These are phyloP conservation scores for Setipinna tenuifilis DNA, from an alignment of 2,797 vertebrate genomes.

Conservation along the genomic window DNA sequence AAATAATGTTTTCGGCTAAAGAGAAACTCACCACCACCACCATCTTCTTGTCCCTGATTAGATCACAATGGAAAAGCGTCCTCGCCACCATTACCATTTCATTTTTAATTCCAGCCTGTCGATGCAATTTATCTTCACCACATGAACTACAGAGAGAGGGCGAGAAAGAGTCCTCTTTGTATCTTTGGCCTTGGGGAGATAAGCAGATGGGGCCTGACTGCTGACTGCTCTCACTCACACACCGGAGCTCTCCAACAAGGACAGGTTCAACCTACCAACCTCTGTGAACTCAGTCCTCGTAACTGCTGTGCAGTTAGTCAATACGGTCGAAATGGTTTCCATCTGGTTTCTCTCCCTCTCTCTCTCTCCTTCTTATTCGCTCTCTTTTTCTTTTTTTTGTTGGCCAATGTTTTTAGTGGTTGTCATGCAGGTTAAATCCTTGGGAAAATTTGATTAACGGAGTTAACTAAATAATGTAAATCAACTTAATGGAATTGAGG, in stretches of 20 bases:
- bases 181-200: conserved; percentile 64
- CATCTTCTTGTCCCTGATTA: conserved; percentile 56
- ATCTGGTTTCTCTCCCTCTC: conserved; percentile 50
- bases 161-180: conserved; percentile 28
- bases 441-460: conserved; percentile 75
- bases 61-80: conserved; percentile 64
- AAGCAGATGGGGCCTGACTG: conserved; percentile 56
- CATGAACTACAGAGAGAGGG: conserved; percentile 52
- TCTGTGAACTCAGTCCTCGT: conserved; percentile 47
- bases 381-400: conserved; percentile 39
- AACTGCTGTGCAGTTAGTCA: conserved; percentile 44
- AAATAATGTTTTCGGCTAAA: conserved; percentile 42
- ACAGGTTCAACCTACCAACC: conserved; percentile 54
- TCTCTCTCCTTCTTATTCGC: conserved; percentile 35
- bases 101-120: conserved; percentile 75
- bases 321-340: conserved; percentile 29
- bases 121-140: conserved; percentile 74
- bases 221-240: conserved; percentile 57
- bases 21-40: conserved; percentile 57
- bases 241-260: conserved; percentile 58
- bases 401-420: conserved; percentile 56
- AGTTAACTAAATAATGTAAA: conserved; percentile 80
- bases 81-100: conserved; percentile 72
- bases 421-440: conserved; percentile 69
- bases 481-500: conserved; percentile 82